Evolutionary conservation across 2,888 invertebrate genomes (phyloP).

Genomic region (Sepioteuthis lessoniana): DNA sequence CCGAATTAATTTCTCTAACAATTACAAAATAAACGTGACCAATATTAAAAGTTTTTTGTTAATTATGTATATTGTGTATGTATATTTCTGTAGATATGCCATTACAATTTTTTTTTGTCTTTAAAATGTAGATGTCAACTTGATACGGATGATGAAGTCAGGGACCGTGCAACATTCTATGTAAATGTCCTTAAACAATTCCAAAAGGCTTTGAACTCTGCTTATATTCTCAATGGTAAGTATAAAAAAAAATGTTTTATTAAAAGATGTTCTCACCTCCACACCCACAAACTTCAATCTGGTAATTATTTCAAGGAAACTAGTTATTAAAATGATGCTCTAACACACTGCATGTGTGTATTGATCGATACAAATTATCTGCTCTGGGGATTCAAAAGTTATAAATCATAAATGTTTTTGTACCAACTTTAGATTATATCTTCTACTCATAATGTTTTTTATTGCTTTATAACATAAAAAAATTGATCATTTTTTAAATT

Average conservation of each 20-base stretch:
- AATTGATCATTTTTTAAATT: too few species aligned
- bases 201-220: constrained; percentile 74
- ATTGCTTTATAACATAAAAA: too few species aligned
- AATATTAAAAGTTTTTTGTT: too few species aligned
- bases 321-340: background rate
- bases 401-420: too few species aligned
- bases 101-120: background rate
- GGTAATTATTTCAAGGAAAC: background rate
- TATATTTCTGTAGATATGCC: background rate
- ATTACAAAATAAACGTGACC: too few species aligned
- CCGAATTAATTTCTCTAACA: too few species aligned
- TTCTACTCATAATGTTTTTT: too few species aligned
- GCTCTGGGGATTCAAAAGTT: too few species aligned
- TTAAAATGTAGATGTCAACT: constrained; percentile 78
- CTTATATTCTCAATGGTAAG: constrained; percentile 75
- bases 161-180: constrained; percentile 97
- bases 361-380: too few species aligned
- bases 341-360: too few species aligned
- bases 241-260: background rate
- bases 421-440: too few species aligned
- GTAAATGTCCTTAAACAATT: constrained; percentile 83
- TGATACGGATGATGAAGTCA: constrained; percentile 98
- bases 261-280: too few species aligned
- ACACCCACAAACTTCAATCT: background rate
- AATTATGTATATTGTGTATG: background rate